phyloP scores from a whole-genome alignment of 2,113 vertebrate species.

The Tenrec ecaudatus region DNA sequence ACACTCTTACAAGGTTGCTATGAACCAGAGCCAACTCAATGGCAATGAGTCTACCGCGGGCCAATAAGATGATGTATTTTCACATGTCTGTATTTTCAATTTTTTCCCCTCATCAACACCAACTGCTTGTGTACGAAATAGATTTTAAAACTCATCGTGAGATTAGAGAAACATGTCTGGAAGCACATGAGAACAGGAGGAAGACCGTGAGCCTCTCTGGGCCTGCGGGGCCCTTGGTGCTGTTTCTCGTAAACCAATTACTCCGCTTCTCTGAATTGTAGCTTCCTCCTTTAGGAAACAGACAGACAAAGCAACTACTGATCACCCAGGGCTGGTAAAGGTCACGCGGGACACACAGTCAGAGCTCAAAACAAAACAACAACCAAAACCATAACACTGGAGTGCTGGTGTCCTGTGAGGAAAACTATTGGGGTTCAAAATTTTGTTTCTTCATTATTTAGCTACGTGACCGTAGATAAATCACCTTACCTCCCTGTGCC shows the following conservation, averaged over 20 bases:
- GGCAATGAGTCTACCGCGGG: neutral
- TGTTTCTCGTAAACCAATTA: neutral
- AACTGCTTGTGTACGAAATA: neutral
- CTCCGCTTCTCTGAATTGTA: neutral
- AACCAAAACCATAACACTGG: neutral
- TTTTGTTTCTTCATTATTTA: constrained; percentile 33
- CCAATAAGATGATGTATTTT: neutral
- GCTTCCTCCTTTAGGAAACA: neutral
- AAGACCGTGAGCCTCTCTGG: neutral
- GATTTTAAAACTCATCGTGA: neutral
- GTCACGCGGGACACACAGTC: neutral
- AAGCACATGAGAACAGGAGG: neutral
- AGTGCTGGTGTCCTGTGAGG: neutral
- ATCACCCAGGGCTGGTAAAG: neutral
- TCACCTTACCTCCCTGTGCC: constrained; percentile 52
- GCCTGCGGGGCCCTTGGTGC: neutral
- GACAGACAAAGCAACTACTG: neutral
- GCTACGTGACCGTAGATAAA: constrained; percentile 51
- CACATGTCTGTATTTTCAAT: neutral
- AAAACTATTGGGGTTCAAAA: neutral
- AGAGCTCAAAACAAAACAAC: neutral
- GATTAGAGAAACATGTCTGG: neutral
- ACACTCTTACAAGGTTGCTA: neutral
- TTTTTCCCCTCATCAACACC: neutral
- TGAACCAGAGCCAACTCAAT: neutral